Evolutionary conservation across 1,140 invertebrate species (phyloP), one percentile per base, ranked within the genome.

Genomic region (Lepidotrigona ventralis): DNA sequence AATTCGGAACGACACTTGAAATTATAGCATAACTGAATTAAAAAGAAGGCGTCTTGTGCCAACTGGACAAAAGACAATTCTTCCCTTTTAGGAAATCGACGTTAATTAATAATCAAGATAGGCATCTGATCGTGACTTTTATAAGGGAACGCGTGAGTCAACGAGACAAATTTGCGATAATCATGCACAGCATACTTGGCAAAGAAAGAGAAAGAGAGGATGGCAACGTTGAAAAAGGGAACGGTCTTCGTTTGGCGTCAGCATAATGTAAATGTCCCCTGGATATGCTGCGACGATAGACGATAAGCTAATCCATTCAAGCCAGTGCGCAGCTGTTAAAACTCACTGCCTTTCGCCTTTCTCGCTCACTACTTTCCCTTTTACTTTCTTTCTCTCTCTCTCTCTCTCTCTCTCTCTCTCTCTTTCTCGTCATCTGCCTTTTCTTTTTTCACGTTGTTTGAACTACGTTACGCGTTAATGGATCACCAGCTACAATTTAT

Each of bases 291-390:
- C 69, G 53, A 58, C 81, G 81, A 82, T 82, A 79, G 19, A 84
- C 78, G 78, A 81, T 81, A 84, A 81, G 78, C 71, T 73, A 74
- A 84, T 84, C 79, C 83, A 74, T 81, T 75, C 8, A 70, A 58
- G 70, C 71, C 33, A 39, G 23, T 69, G 58, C 68, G 63, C 83
- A 81, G 83, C 79, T 84, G 78, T 51, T 56, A 54, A 58, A 78
- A 58, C 82, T 68, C 33, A 17, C 26, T 33, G 60, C 5, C 2
- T 26, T 21, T 46, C 2, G 23, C 29, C 29, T 11, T 53, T 63
- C 33, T 51, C 26, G 8, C n/a, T 39, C 5, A 0, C n/a, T 29
- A 15, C 66, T 60, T 19, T 70, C 74, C 39, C 46, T 17, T 66
- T 33, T n/a, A n/a, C n/a, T n/a, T n/a, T n/a, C n/a, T n/a, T n/a